Evolutionary conservation across 1,140 invertebrate genomes (phyloP), one percentile per base, ranked within the genome.

Genomic region (Adelges cooleyi): DNA sequence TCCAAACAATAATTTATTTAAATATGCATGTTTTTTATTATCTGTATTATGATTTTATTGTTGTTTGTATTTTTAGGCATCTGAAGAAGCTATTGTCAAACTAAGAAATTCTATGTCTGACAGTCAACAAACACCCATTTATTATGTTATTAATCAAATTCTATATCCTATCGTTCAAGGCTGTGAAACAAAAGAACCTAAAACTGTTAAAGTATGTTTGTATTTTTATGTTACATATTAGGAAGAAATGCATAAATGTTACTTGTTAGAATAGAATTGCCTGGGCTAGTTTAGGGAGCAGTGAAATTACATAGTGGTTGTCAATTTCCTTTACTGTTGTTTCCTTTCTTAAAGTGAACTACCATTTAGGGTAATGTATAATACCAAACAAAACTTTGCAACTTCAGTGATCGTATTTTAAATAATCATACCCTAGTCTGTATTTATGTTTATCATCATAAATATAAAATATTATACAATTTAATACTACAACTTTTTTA

Each of bases 131-230:
- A 84, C 85, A 68, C 82, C 87, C 49, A 80, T 92, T 53, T 85
- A 87, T 75, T 89, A 90, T 77, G 84, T 89, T 40, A 84, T 89
- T n/a, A 91, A 90, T 76, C 87, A 98, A 78, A 90, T 98, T 70
- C 78, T 99, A 20, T 95, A 95, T 77, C 95, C 95, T n/a, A 80
- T 98, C 70, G 89, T 98, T 52, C 87, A 98, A 79, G 95, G 93
- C 72, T 98, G 95, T 82, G 94, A 98, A 74, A 95, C 93, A 20
- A 97, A 95, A 80, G 93, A 95, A 78, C 81, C 92, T 22, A 97
- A 96, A 81, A 88, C 98, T 69, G 92, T 96, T 40, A 90, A 89
- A 81, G 88, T 90, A 76, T 68, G 68, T 50, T n/a, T n/a, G n/a
- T n/a, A n/a, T n/a, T n/a, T n/a, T n/a, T n/a, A n/a, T n/a, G n/a